Evolutionary conservation across 2,888 invertebrate genomes (phyloP), one percentile per base, ranked within the genome.

Genomic region (Colostygia pectinataria): DNA sequence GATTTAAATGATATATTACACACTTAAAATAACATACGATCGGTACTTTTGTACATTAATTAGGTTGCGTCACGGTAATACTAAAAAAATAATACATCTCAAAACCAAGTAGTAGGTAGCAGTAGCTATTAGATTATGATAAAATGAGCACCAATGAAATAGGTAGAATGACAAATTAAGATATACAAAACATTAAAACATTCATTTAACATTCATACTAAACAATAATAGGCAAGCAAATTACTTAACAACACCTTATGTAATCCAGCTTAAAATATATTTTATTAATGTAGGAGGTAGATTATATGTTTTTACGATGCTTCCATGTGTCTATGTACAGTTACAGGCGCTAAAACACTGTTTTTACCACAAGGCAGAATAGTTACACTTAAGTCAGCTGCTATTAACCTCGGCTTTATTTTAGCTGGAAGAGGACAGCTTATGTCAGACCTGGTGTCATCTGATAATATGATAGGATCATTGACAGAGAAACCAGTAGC

Each of bases 271-370:
- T 6, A 20, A 3, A 3, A 68, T 9, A 8, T 28, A 13, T 72
- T 44, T 69, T 24, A 15, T 73, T 44, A 68, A 75, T 66, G 71
- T 34, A 57, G 68, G 74, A 74, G 74, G 74, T 86, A 87, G 87
- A 72, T 77, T 58, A 54, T 62, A 61, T 46, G 48, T 46, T 53
- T 67, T 74, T 92, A 93, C 55, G 93, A 93, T 20, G 96, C 94
- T 77, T 97, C 97, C 95, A 97, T 96, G 74, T 95, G 93, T 66
- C 95, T 92, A 78, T 97, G 97, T 46, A 97, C 97, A 41, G 96
- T 97, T 18, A 97, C 97, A n/a, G 96, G 95, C 34, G 96, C 97
- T 65, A 97, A 90, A 55, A 97, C 93, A 77, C 85, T 88, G 62
- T 90, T 90, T 60, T 89, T 90, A 9, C 91, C 92, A 49, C 92